A percentile compares a stretch with the other conserved stretches of the same genome.
Evolutionary conservation across 2,797 vertebrate genomes (phyloP).

Genomic region (Coregonus sp.): DNA sequence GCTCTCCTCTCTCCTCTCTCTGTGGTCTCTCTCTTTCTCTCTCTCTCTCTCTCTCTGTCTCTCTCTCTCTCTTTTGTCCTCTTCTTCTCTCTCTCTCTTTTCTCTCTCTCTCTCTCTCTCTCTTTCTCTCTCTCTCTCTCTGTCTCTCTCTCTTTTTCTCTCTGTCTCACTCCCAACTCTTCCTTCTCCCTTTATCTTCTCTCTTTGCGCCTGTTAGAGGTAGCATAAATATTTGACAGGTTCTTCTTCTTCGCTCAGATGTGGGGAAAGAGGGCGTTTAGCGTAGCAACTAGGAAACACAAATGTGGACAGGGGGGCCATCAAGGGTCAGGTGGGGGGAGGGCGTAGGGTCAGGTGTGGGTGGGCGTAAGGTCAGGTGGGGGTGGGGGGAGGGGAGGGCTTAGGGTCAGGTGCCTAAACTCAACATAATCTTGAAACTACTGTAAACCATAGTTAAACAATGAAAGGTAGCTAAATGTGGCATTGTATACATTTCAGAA

Average conservation of each 20-base stretch:
- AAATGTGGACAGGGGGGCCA: conserved; percentile 63
- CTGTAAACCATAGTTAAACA: not conserved
- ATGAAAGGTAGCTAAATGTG: too few species aligned
- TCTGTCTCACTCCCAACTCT: conserved; percentile 34
- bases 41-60: conserved; percentile 30
- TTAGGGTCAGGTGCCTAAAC: not conserved
- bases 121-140: conserved; percentile 27
- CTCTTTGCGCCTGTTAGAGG: conserved; percentile 55
- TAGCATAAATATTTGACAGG: conserved; percentile 75
- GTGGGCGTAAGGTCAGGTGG: conserved; percentile 13
- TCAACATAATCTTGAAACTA: not conserved
- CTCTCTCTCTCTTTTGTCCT: not conserved
- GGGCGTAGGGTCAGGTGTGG: not conserved
- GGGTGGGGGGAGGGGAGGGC: conserved; percentile 20
- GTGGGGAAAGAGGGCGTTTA: conserved; percentile 65
- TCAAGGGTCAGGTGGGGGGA: not conserved
- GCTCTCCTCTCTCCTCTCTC: too few species aligned
- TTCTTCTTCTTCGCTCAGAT: conserved; percentile 54
- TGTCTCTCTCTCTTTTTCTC: not conserved
- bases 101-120: not conserved
- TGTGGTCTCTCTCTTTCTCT: not conserved
- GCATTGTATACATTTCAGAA: too few species aligned
- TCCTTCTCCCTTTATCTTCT: conserved; percentile 49
- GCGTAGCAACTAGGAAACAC: conserved; percentile 61
- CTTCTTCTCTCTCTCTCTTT: conserved; percentile 33